Conservation (phyloP, 2,888 invertebrate genomes). For the Lasioglossum vierecki region DNA sequence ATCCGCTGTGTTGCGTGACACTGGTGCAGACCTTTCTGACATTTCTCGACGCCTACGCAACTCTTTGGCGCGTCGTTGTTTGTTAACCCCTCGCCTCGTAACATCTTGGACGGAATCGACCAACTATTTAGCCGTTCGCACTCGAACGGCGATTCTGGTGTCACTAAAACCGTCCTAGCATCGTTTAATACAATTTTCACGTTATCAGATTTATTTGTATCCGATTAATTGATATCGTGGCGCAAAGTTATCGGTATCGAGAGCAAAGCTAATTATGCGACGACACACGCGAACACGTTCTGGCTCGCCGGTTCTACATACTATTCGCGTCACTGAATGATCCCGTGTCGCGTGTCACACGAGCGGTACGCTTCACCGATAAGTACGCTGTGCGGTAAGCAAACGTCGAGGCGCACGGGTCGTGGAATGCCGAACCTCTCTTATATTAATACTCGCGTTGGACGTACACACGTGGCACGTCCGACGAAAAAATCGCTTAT, state of each 20-base stretch:
- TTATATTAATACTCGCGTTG: conserved; percentile 38
- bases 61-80: background rate
- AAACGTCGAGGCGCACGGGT: conserved; percentile 5
- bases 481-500: conserved; percentile 34
- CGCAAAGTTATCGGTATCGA: background rate
- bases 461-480: background rate
- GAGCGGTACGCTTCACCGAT: conserved; percentile 17
- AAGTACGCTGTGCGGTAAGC: conserved; percentile 39
- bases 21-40: background rate
- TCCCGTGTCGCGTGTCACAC: conserved; percentile 15
- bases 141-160: background rate
- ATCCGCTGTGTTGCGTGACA: background rate
- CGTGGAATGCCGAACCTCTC: conserved; percentile 36
- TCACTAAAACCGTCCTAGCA: background rate
- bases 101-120: background rate
- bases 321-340: conserved; percentile 1
- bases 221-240: background rate
- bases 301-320: background rate
- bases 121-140: background rate
- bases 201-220: background rate
- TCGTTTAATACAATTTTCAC: background rate
- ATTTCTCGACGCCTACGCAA: background rate
- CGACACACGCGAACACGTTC: background rate
- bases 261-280: background rate
- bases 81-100: background rate